Base-by-base conservation (phyloP, 2,888 invertebrate genomes). In the Cantharis lateralis region DNA sequence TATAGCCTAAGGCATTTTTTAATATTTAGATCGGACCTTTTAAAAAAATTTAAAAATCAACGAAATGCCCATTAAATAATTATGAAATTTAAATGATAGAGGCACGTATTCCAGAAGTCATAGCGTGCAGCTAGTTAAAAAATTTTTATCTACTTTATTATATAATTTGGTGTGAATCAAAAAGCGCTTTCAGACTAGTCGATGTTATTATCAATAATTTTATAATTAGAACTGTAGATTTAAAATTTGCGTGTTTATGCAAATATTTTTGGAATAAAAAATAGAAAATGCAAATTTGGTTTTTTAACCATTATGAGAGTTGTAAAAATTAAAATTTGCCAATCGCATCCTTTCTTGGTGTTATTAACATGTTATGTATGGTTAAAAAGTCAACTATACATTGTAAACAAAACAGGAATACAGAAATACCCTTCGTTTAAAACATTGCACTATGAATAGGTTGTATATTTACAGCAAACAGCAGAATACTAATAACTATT, bases 21-120 rank as follows among this genome's bases (percentile, higher is more conserved):
- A 48, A 48, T 48, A 48, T 48, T 48, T 48, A 48, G n/a, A 48
- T 48, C 48, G 48, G n/a, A 48, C 48, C 48, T 48, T 68, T 26
- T 77, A 71, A 70, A 62, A 74, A 75, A 71, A 75, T 64, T 74
- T 62, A 76, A 24, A 77, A 80, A 28, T 28, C 26, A 28, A 76
- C 77, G 77, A 77, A 80, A 79, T 74, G 72, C 76, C 76, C 73
- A 80, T 81, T 81, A 81, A 79, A 78, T 79, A 78, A 80, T 81
- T 81, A 80, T 74, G 69, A 68, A 24, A 72, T 77, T 74, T 63
- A 75, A 76, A 78, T 78, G 78, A 78, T 77, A 76, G 79, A 72
- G 78, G 77, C 70, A 78, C 71, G 73, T 73, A 78, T 71, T 72
- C 69, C 74, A 74, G 74, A 73, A 77, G 78, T 75, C 64, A 68